Percentiles rank a stretch among this genome's conserved stretches.
Evolutionary conservation across 1,140 invertebrate species (phyloP).

Genomic region (Potamilus streckersoni): DNA sequence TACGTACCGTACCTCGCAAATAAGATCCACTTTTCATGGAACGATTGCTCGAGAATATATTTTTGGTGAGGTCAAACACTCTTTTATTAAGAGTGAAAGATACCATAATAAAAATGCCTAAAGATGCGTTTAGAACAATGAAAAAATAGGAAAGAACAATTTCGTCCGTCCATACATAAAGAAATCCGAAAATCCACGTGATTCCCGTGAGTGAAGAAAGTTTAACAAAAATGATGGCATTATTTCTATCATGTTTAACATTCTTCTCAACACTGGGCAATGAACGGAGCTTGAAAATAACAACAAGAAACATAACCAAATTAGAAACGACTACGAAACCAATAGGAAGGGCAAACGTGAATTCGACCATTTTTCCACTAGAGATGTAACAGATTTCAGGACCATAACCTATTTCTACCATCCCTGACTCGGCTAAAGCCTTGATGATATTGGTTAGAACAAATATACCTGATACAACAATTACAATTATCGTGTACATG

Average conservation of each 20-base stretch:
- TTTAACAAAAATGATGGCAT: conserved; percentile 15
- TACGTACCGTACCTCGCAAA: no score
- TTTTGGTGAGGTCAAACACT: background rate
- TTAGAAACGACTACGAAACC: conserved; percentile 7
- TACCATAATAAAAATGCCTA: conserved; percentile 18
- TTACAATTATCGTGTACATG: background rate
- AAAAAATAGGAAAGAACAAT: conserved; percentile 7
- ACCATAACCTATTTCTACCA: conserved; percentile 11
- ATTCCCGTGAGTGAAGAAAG: conserved; percentile 14
- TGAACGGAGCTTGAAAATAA: conserved; percentile 10
- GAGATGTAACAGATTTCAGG: conserved; percentile 13
- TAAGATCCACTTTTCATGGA: no score
- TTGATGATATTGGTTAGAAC: conserved; percentile 1
- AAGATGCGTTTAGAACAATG: conserved; percentile 15
- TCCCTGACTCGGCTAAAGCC: background rate
- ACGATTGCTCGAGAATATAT: no score
- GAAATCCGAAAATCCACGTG: conserved; percentile 23
- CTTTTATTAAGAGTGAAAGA: conserved; percentile 15
- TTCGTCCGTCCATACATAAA: conserved; percentile 11
- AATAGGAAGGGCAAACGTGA: conserved; percentile 8
- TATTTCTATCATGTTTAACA: conserved; percentile 8
- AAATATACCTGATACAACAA: background rate
- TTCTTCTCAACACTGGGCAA: background rate
- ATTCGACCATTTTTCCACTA: conserved; percentile 6
- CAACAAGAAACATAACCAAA: conserved; percentile 5